Percentiles rank a stretch among this genome's conserved stretches.
These are phyloP conservation scores for Heterochromis multidens DNA, from an alignment of 2,113 vertebrate genomes.

Conservation along the genomic window DNA sequence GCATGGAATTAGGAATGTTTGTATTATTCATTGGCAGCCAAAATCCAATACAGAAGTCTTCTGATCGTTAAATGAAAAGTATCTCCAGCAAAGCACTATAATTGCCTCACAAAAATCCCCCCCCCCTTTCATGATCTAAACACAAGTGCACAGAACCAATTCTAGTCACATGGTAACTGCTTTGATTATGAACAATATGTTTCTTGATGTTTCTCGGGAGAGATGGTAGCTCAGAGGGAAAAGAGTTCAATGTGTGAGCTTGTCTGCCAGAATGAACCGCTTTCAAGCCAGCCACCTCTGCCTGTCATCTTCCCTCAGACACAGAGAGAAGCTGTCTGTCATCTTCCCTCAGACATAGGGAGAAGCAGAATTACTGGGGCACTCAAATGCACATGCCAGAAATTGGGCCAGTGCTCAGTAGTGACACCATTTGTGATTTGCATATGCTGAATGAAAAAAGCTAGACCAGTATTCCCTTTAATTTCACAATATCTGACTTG, in stretches of 20 bases:
- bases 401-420: constrained; percentile 49
- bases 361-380: constrained; percentile 41
- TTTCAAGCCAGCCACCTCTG: constrained; percentile 43
- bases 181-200: constrained; percentile 40
- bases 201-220: constrained; percentile 8
- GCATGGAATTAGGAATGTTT: constrained; percentile 22
- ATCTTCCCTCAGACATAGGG: constrained; percentile 23
- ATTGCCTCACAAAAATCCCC: constrained; percentile 2
- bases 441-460: constrained; percentile 21
- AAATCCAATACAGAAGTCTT: constrained; percentile 24
- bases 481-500: neutral
- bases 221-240: constrained; percentile 1
- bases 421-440: constrained; percentile 41
- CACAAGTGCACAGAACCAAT: constrained; percentile 7
- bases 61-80: constrained; percentile 42
- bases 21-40: constrained; percentile 26
- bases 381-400: constrained; percentile 22
- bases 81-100: constrained; percentile 26
- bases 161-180: constrained; percentile 32
- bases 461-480: neutral
- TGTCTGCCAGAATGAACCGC: constrained; percentile 31
- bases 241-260: constrained; percentile 13
- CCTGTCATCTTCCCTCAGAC: constrained; percentile 41
- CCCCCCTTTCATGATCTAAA: constrained; percentile 18
- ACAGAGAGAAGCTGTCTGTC: constrained; percentile 7